These are phyloP conservation scores for Laticauda laticaudata DNA, from an alignment of 2,113 vertebrate genomes.

Conservation along the genomic window DNA sequence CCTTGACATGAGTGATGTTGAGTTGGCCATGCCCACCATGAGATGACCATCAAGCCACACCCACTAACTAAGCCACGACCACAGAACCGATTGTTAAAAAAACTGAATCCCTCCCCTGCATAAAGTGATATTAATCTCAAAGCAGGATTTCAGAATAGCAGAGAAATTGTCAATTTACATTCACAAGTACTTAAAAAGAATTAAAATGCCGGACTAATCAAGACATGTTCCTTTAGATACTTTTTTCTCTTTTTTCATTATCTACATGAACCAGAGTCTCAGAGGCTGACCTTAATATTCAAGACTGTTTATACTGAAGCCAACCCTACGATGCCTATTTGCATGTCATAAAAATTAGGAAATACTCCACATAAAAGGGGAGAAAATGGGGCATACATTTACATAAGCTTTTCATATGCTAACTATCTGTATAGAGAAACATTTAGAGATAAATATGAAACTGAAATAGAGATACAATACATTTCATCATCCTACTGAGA, in stretches of 20 bases:
- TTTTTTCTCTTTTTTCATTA: not conserved
- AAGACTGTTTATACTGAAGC: not conserved
- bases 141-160: not conserved
- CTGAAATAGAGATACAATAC: not conserved
- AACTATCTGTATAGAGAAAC: not conserved
- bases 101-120: too few relatives aligned
- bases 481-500: not conserved
- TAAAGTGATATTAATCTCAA: not conserved
- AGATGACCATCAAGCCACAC: too few relatives aligned
- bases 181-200: not conserved
- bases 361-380: not conserved
- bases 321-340: not conserved
- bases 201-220: not conserved
- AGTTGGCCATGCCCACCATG: too few relatives aligned
- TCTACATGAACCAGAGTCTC: not conserved
- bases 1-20: too few relatives aligned
- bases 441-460: not conserved
- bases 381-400: not conserved
- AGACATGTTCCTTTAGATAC: not conserved
- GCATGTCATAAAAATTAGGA: not conserved
- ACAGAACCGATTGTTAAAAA: too few relatives aligned
- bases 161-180: not conserved
- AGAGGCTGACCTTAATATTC: not conserved
- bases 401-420: not conserved
- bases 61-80: too few relatives aligned